Evolutionary conservation across 2,797 vertebrate species (phyloP).

Genomic region (Cyclura pinguis): DNA sequence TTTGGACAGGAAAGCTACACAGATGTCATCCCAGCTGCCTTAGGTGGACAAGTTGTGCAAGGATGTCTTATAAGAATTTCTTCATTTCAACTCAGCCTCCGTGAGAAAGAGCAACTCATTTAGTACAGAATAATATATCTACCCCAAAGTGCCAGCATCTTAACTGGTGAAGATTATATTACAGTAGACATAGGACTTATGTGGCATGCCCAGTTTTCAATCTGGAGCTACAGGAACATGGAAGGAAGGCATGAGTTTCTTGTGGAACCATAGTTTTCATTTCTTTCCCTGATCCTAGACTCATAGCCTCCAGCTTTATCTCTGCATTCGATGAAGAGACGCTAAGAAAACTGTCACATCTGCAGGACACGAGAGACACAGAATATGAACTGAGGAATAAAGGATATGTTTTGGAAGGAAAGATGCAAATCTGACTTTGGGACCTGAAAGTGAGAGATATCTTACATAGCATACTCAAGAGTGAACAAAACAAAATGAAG

Average conservation of each 20-base stretch:
- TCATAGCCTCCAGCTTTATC: slow-evolving; percentile 6
- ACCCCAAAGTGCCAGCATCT: too few relatives aligned
- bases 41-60: not conserved
- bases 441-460: not conserved
- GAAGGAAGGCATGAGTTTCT: not conserved
- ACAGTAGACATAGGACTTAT: not conserved
- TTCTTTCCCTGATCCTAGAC: slow-evolving; percentile 1
- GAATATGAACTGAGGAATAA: not conserved
- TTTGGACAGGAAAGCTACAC: not conserved
- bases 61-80: not conserved
- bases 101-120: slow-evolving; percentile 9
- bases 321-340: not conserved
- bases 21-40: not conserved
- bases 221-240: not conserved
- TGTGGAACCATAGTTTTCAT: not conserved
- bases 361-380: not conserved
- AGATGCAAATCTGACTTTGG: slow-evolving; percentile 20
- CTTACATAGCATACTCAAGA: not conserved
- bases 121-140: slow-evolving; percentile 3
- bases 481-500: slow-evolving; percentile 24
- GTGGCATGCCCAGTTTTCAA: not conserved
- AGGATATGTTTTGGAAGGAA: not conserved
- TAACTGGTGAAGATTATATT: not conserved
- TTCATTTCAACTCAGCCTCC: slow-evolving; percentile 27
- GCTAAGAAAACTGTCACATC: not conserved